These are phyloP conservation scores for Periplaneta americana DNA, from an alignment of 1,140 invertebrate genomes.

Conservation along the genomic window DNA sequence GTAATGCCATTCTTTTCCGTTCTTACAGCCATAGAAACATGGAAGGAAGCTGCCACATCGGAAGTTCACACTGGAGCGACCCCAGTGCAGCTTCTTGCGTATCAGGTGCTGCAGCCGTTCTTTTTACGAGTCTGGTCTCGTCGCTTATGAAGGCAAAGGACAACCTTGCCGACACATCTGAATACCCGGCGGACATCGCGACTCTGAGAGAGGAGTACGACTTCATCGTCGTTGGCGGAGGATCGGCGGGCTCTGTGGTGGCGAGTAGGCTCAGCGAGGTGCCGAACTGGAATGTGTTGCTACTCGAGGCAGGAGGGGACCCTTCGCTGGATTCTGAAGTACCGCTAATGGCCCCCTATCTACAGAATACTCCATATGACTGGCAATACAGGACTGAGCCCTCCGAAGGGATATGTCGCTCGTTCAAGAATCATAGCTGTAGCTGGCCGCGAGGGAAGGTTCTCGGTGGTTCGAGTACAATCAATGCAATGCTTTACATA, in stretches of 20 bases:
- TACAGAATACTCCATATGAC: constrained; percentile 32
- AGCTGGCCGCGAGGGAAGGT: constrained; percentile 23
- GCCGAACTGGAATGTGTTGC: constrained; percentile 45
- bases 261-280: constrained; percentile 51
- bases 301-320: constrained; percentile 67
- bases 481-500: constrained; percentile 54
- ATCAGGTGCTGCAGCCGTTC: background rate
- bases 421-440: constrained; percentile 27
- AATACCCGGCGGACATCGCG: constrained; percentile 1
- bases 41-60: too few species aligned
- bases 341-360: constrained; percentile 4
- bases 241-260: constrained; percentile 57
- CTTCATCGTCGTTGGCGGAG: too few species aligned
- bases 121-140: background rate
- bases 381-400: constrained; percentile 45
- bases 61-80: background rate
- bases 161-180: background rate
- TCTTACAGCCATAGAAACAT: too few species aligned
- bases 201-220: constrained; percentile 36
- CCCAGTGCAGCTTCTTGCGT: background rate
- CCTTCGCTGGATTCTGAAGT: background rate
- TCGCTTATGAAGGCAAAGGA: background rate
- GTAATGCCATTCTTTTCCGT: too few species aligned
- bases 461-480: constrained; percentile 30
- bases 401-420: constrained; percentile 42